Base-by-base conservation (phyloP, 2,113 vertebrate genomes). In the Pionites leucogaster region DNA sequence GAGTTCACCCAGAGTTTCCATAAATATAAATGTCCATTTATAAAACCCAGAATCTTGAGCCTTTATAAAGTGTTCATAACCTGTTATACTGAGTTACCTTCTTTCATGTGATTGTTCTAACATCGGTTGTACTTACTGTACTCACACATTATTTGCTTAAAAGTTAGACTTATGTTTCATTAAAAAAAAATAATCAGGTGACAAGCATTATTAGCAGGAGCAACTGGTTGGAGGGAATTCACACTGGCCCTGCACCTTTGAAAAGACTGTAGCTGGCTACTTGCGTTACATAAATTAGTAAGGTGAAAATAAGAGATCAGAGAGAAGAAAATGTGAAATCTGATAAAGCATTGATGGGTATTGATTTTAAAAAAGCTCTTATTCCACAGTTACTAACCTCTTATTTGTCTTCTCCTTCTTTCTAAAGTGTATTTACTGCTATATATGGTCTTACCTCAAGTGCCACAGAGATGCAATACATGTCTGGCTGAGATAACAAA, bases 391-490 rank as follows among this genome's bases (percentile, higher is more conserved):
- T 94, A 46, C 50, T 87, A 82, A 85, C 63, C 60, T 87, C 23
- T 55, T 92, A 80, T 65, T 94, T 86, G n/a, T 88, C 37, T 94
- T 95, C 29, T 84, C 24, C 27, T 8, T 53, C 17, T 88, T 94
- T 23, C 47, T 87, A 31, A 78, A 75, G n/a, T 41, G 22, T 79
- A 52, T 91, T 93, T 91, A 68, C 55, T 86, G 27, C 29, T 80
- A 22, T 17, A 62, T 6, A 3, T 33, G 47, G n/a, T 89, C 33
- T 79, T 87, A 90, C 49, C 41, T 90, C 33, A 88, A 92, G 49
- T 6, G 0, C 72, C 75, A 86, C 15, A 37, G 59, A 64, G 49
- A 80, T 77, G 27, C 31, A 85, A 80, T 44, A 62, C 90, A 85
- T 4, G 6, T 19, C 57, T 77, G 22, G 15, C 52, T 60, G n/a